Evolutionary conservation across 2,888 invertebrate genomes (phyloP), one percentile per base, ranked within the genome.

Genomic region (Spicauda simplicius): DNA sequence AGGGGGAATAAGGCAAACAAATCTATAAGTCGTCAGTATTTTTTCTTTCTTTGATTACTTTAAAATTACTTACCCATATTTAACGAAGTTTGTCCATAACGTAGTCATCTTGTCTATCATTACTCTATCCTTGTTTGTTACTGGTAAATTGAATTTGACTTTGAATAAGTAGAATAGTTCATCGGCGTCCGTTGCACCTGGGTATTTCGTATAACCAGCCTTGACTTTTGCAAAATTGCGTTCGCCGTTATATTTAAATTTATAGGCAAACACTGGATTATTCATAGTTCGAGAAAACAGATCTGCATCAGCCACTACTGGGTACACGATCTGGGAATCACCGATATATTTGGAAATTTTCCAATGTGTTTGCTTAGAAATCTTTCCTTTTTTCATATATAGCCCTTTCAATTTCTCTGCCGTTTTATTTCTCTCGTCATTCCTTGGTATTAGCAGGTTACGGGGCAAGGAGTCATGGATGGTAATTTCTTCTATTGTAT

Each of bases 151-250:
- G 0, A 78, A 55, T 74, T 75, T 80, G 2, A 84, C 57, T 66
- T 85, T 92, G 68, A 92, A 92, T 71, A 93, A 79, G 68, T 91
- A 93, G 70, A 92, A 92, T 2, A 93, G 67, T n/a, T 92, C 93
- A 69, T 93, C 92, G 0, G 90, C 92, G 60, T 93, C 92, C 0
- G 90, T 86, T 0, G 92, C 91, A 1, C 92, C 92, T 0, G 86
- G 84, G n/a, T 80, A 74, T 0, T 70, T 73, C 11, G 74, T 64
- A 64, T 83, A 88, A 0, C 88, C 86, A 62, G 71, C 86, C 7
- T 76, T 61, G 7, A 80, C 48, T 73, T 92, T 92, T 0, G 85
- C 83, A 2, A 88, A 67, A 74, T 93, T 93, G 77, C 91, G 75
- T 81, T 82, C 84, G 0, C 92, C 92, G 66, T 85, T 84, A 65